A percentile compares a stretch with the other conserved stretches of the same genome.
Conservation (phyloP, 2,113 vertebrate species). For the Rhinoderma darwinii region DNA sequence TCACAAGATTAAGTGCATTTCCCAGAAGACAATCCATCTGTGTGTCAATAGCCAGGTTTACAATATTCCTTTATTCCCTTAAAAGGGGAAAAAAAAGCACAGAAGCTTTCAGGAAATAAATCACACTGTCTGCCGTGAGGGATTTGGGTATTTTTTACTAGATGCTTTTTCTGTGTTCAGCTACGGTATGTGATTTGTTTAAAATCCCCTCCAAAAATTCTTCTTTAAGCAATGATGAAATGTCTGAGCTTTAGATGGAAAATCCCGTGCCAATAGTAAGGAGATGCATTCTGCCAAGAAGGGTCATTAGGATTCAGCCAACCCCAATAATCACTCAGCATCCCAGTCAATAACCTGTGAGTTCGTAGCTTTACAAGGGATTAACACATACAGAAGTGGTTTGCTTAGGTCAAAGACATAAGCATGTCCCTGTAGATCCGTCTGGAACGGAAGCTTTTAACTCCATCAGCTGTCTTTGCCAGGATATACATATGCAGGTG, state of each 20-base stretch:
- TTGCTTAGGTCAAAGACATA: constrained; percentile 54
- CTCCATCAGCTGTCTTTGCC: constrained; percentile 38
- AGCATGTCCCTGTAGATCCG: constrained; percentile 32
- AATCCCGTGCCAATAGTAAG: constrained; percentile 36
- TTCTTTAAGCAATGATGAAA: constrained; percentile 37
- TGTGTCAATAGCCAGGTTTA: background rate
- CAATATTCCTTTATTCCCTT: background rate
- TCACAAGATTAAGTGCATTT: constrained; percentile 16
- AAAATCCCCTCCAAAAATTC: constrained; percentile 27
- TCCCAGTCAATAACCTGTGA: constrained; percentile 53
- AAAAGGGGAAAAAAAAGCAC: background rate
- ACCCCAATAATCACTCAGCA: constrained; percentile 54
- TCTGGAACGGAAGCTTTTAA: constrained; percentile 51
- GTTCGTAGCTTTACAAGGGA: constrained; percentile 46
- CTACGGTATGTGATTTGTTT: constrained; percentile 43
- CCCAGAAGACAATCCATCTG: background rate
- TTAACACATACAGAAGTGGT: constrained; percentile 53
- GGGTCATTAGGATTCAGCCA: constrained; percentile 49
- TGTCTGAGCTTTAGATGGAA: constrained; percentile 34
- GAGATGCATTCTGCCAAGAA: constrained; percentile 46
- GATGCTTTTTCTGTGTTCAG: constrained; percentile 20
- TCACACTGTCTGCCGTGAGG: background rate
- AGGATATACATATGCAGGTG: constrained; percentile 13
- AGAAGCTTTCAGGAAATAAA: constrained; percentile 22
- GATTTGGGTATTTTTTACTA: constrained; percentile 25